These are phyloP conservation scores for Eulithis prunata DNA, from an alignment of 2,888 invertebrate genomes.

Conservation along the genomic window DNA sequence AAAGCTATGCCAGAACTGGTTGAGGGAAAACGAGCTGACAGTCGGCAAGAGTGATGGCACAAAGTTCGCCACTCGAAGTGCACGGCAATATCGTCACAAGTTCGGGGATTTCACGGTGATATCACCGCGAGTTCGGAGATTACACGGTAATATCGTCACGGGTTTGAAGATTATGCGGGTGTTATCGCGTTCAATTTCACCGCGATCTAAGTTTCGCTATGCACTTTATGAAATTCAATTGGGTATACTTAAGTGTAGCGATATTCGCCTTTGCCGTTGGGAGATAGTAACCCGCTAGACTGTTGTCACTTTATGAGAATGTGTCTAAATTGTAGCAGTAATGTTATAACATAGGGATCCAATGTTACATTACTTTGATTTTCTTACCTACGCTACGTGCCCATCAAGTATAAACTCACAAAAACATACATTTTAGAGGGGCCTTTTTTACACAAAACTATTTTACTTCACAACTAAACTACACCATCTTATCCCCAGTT, in stretches of 20 bases:
- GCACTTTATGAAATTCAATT: conserved; percentile 15
- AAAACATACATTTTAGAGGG: too few species aligned
- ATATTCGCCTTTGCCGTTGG: too few species aligned
- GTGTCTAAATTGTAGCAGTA: too few species aligned
- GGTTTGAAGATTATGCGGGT: conserved; percentile 12
- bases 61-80: conserved; percentile 55
- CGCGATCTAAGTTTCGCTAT: conserved; percentile 36
- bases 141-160: conserved; percentile 39
- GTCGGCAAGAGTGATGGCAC: conserved; percentile 45
- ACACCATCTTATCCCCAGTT: background rate
- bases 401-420: too few species aligned
- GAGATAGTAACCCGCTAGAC: too few species aligned
- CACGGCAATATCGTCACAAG: conserved; percentile 49
- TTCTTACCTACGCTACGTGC: too few species aligned
- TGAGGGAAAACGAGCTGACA: conserved; percentile 43
- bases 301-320: too few species aligned
- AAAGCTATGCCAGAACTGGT: conserved; percentile 39
- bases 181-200: conserved; percentile 39
- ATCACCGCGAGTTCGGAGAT: conserved; percentile 12
- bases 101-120: conserved; percentile 12
- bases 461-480: background rate
- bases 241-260: background rate
- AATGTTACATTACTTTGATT: too few species aligned
- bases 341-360: too few species aligned
- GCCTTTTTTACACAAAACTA: background rate